phyloP scores from a whole-genome alignment of 2,113 vertebrate genomes.

The Phainopepla nitens region DNA sequence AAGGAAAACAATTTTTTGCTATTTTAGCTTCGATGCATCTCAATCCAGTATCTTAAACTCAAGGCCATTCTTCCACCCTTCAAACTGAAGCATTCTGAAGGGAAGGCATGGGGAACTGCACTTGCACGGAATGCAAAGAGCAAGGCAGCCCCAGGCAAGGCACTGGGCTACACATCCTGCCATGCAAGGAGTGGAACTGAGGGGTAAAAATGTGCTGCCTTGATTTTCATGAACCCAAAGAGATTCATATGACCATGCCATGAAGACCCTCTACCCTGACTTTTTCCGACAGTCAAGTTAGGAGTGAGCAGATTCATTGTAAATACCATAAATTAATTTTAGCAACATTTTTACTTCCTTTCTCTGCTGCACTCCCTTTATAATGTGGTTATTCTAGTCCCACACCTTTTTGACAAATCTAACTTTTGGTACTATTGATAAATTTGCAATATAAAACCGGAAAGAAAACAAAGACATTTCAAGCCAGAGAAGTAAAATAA shows the following conservation, averaged over 20 bases:
- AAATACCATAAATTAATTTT: neutral
- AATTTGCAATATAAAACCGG: neutral
- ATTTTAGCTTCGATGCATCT: neutral
- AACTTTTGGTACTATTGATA: neutral
- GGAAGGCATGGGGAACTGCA: rapidly evolving
- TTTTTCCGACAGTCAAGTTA: neutral
- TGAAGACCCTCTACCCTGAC: neutral
- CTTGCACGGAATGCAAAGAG: neutral
- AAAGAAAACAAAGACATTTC: neutral
- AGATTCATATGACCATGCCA: neutral
- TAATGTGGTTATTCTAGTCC: neutral
- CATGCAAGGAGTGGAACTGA: neutral
- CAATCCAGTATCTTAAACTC: neutral
- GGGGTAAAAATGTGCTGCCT: neutral
- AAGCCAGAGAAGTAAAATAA: neutral
- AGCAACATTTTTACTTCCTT: neutral
- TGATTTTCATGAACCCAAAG: neutral
- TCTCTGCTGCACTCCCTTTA: neutral
- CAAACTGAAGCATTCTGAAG: rapidly evolving
- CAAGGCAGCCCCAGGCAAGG: neutral
- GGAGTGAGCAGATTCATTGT: neutral
- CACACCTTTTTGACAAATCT: neutral
- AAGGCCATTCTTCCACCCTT: neutral
- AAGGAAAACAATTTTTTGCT: neutral
- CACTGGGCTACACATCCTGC: rapidly evolving